Conservation (phyloP, 2,888 invertebrate species). For the Lampropteryx suffumata region DNA sequence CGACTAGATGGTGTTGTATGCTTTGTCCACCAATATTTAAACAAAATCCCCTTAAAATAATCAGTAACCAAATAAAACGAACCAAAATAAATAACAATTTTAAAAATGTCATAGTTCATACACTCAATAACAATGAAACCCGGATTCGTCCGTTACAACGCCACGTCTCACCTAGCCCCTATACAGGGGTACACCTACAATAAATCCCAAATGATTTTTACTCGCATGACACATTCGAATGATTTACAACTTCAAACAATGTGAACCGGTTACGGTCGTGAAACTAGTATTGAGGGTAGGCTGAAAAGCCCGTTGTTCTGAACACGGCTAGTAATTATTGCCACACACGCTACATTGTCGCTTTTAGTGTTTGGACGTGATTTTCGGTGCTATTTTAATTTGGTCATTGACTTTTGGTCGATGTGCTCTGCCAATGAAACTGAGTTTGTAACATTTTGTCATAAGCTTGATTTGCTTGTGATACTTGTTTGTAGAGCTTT, state of each 20-base stretch:
- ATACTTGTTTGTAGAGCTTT: too few species aligned
- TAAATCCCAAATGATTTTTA: constrained; percentile 76
- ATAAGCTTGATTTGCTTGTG: too few species aligned
- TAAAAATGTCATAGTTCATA: too few species aligned
- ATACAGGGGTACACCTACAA: constrained; percentile 47
- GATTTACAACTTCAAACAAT: constrained; percentile 75
- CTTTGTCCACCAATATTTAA: too few species aligned
- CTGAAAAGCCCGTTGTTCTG: constrained; percentile 59
- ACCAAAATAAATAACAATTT: too few species aligned
- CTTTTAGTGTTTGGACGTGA: constrained; percentile 45
- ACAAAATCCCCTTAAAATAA: too few species aligned
- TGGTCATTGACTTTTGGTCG: constrained; percentile 19
- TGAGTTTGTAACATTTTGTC: constrained; percentile 12
- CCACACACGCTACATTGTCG: constrained; percentile 39
- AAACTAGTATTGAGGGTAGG: constrained; percentile 55
- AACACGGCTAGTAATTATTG: constrained; percentile 59
- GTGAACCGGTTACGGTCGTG: constrained; percentile 68
- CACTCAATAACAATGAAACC: too few species aligned
- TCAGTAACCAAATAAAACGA: too few species aligned
- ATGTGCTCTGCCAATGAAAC: background rate
- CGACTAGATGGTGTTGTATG: too few species aligned
- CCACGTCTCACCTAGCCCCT: constrained; percentile 41
- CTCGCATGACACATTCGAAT: constrained; percentile 71
- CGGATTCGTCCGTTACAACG: background rate
- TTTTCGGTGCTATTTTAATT: constrained; percentile 36